Base-by-base conservation (phyloP, 2,888 invertebrate genomes). In the Mantis religiosa region DNA sequence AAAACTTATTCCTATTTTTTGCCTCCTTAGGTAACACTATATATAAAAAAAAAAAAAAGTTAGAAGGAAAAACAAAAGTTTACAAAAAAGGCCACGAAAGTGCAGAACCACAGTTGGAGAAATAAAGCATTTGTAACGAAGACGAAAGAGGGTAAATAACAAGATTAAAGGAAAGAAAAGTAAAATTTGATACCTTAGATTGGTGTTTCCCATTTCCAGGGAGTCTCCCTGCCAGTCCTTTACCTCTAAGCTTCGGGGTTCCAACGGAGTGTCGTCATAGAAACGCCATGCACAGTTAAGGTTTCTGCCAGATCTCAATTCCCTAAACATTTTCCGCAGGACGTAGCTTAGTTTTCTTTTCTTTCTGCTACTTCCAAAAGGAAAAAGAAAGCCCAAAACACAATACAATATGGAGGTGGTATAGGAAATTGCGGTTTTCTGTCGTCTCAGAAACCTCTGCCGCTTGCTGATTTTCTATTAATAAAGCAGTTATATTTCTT, bases 171-270 rank as follows among this genome's bases (percentile, higher is more conserved):
- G 20, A 54, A 54, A 7, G 54, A 1, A 71, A 71, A 71, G 2
- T 20, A 71, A 71, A 54, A 71, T 20, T 4, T 20, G 54, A 27
- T 12, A 71, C 28, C 82, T 30, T 25, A 83, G 83, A 87, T 82
- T 82, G 82, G 28, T 87, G 87, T 87, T 87, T 87, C 83, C 87
- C 87, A 82, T 82, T 87, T 86, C 41, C 41, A 41, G 12, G 12
- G 12, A 12, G 9, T 12, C 41, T 87, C 83, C 20, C 83, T 25
- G 82, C 25, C 3, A 82, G 28, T 82, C 28, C 28, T 71, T 71
- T 71, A 20, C 54, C 82, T 87, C 83, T 82, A 3, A 41, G 30
- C 41, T 87, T 14, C 34, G 3, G 20, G 7, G 20, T 85, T 85
- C 47, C 85, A 85, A 41, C 15, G 41, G 28, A 28, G 81, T 71